Base-by-base conservation (phyloP, 2,888 invertebrate genomes). In the Pemphredon lugubris region DNA sequence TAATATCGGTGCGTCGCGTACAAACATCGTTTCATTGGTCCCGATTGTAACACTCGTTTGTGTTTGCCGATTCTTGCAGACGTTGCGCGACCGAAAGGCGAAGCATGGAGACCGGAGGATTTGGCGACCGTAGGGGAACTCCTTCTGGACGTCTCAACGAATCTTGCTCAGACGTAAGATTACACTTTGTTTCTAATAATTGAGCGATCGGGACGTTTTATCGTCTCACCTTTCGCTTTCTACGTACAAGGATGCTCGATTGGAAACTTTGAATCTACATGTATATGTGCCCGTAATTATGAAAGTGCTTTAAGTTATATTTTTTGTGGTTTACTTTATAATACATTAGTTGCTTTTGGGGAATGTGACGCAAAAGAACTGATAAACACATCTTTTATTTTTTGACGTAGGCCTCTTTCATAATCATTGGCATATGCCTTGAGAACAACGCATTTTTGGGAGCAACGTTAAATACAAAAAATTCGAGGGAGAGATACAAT, bases 91-190 rank as follows among this genome's bases (percentile, higher is more conserved):
- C 95, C 96, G 0, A 94, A 95, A 86, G 93, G 94, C 14, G 95
- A 95, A 79, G 75, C 83, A 20, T 96, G 96, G 95, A 94, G 94
- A 86, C 93, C 96, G 0, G 95, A 96, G 90, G 95, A 97, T 85
- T 93, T 95, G 78, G 96, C 96, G 34, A 95, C 96, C 26, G 95
- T 96, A 47, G 97, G 96, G 32, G 96, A 97, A 90, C 92, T 97
- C 32, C 92, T 97, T 40, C 91, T 97, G 77, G 97, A 97, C 88
- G 94, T 97, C 84, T 96, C 96, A 30, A 93, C 94, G 81, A 96
- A 94, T 86, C 91, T 97, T 79, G 95, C 96, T 7, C 93, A 95
- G 90, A 95, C 94, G 96, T 96, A 91, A 94, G 94, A 61, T 21
- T 26, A 2, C 23, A 37, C 47, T 50, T 48, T 34, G 23, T 39